Conservation (phyloP, 2,888 invertebrate genomes). For the Gnatocerus cornutus region DNA sequence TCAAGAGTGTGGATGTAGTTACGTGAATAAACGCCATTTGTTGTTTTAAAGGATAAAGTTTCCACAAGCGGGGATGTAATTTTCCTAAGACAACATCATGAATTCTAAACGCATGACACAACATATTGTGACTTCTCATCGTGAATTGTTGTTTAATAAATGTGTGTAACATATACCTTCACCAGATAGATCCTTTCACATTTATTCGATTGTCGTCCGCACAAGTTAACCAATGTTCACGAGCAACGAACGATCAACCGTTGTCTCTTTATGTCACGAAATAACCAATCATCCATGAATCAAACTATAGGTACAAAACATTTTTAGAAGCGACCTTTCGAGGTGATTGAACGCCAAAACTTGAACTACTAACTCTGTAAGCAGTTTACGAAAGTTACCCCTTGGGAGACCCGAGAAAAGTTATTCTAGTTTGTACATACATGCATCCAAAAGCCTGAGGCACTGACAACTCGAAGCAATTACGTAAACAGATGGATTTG, state of each 20-base stretch:
- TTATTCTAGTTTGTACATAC: slow-evolving; percentile 1
- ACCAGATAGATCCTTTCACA: too few relatives aligned
- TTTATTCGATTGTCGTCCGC: not conserved
- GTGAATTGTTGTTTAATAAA: too few relatives aligned
- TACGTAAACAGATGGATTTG: slow-evolving; percentile 15
- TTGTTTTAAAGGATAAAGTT: not conserved
- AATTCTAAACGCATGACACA: not conserved
- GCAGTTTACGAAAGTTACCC: slow-evolving; percentile 16
- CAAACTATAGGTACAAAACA: not conserved
- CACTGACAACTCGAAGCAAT: not conserved
- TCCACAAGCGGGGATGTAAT: not conserved
- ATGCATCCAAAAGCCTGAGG: slow-evolving; percentile 8
- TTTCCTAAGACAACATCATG: slow-evolving; percentile 1
- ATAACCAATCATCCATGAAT: not conserved
- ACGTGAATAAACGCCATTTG: not conserved
- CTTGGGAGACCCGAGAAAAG: slow-evolving; percentile 8
- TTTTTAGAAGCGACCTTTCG: slow-evolving; percentile 4
- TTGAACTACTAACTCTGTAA: slow-evolving; percentile 13
- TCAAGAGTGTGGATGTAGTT: not conserved
- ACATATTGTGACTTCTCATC: too few relatives aligned
- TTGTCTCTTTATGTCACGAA: not conserved
- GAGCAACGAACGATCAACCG: not conserved
- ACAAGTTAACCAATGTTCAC: not conserved
- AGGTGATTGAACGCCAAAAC: slow-evolving; percentile 18
- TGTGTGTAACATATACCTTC: too few relatives aligned